phyloP scores from a whole-genome alignment of 2,113 vertebrate genomes.

The Coregonus clupeaformis region DNA sequence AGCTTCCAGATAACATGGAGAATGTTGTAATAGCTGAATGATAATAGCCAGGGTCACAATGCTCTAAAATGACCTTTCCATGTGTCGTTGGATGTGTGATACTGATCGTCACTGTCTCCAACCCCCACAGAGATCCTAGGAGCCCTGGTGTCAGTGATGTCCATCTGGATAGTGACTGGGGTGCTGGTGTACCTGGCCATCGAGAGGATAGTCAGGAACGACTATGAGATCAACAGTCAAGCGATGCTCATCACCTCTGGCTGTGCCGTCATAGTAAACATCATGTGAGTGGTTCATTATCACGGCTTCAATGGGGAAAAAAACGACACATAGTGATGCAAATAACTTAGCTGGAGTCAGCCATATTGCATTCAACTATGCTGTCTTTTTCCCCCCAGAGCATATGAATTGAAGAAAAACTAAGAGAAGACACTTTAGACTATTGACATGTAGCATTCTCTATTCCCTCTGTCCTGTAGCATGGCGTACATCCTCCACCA shows the following conservation, averaged over 20 bases:
- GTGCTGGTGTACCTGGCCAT: conserved; percentile 90
- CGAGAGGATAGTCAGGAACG: conserved; percentile 84
- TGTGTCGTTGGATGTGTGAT: not conserved
- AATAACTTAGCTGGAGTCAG: no score
- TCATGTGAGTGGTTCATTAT: conserved; percentile 78
- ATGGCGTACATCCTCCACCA: conserved; percentile 97
- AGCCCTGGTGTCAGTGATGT: conserved; percentile 87
- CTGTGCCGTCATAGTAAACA: conserved; percentile 86
- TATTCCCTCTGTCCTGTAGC: conserved; percentile 59
- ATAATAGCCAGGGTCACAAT: no score
- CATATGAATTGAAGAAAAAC: not conserved
- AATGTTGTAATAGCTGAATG: no score
- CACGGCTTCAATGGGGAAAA: no score
- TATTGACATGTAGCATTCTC: not conserved
- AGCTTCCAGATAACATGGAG: not conserved
- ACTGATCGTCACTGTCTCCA: not conserved
- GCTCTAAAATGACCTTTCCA: not conserved
- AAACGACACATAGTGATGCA: no score
- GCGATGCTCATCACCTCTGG: conserved; percentile 92
- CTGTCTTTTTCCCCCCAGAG: no score
- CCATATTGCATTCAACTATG: no score
- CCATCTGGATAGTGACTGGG: conserved; percentile 94
- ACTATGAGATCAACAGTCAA: conserved; percentile 90
- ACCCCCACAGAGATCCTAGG: conserved; percentile 84
- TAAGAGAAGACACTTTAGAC: not conserved